A percentile compares a stretch with the other conserved stretches of the same genome.
phyloP scores from a whole-genome alignment of 2,797 vertebrate genomes.

The Diplodus puntazzo region DNA sequence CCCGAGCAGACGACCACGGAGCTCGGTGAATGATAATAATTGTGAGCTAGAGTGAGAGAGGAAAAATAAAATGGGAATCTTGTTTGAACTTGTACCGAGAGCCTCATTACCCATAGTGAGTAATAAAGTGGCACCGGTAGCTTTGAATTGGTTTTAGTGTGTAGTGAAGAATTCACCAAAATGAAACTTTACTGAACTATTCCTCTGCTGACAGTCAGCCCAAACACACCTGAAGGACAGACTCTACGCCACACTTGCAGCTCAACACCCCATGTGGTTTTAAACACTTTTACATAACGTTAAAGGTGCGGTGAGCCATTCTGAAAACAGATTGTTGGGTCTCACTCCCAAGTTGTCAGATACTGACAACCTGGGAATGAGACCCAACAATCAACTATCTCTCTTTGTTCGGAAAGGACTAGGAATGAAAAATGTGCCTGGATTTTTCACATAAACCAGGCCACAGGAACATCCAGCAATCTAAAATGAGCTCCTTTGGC shows the following conservation, averaged over 20 bases:
- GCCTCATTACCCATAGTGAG: slow-evolving; percentile 10
- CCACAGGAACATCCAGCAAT: background rate
- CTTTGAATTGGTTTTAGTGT: slow-evolving; percentile 9
- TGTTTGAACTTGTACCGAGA: slow-evolving; percentile 32
- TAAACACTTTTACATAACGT: background rate
- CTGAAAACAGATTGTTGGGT: too few species aligned
- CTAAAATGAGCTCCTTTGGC: background rate
- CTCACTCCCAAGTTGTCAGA: too few species aligned
- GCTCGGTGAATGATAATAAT: slow-evolving; percentile 23
- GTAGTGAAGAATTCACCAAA: slow-evolving; percentile 3
- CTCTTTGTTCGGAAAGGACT: background rate
- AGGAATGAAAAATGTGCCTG: background rate
- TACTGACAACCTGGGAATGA: too few species aligned
- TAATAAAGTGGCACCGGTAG: slow-evolving; percentile 2
- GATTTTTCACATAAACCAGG: background rate
- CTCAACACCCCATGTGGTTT: background rate
- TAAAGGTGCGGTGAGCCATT: too few species aligned
- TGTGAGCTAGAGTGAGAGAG: background rate
- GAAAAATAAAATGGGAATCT: background rate
- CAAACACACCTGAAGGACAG: background rate
- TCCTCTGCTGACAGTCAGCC: background rate
- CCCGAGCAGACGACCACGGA: background rate
- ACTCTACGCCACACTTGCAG: background rate
- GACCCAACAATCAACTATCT: too few species aligned
- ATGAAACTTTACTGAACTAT: slow-evolving; percentile 1